Conservation (phyloP, 2,797 vertebrate species). For the Megalops cyprinoides region DNA sequence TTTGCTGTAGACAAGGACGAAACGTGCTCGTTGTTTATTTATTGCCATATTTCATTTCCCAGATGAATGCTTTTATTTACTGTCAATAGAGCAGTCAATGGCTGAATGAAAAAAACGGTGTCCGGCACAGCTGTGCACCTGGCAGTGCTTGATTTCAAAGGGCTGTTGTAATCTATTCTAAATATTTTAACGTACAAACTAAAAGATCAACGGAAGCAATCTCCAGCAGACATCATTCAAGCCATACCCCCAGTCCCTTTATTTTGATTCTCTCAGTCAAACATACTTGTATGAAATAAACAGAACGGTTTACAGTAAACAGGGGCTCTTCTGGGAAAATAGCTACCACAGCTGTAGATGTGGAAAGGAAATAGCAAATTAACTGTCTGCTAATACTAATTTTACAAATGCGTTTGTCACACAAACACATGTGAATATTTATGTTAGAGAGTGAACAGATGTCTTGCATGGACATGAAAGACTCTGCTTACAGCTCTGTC, state of each 20-base stretch:
- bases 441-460: background rate
- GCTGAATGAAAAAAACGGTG: too few species aligned
- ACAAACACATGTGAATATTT: background rate
- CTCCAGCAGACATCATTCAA: background rate
- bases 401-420: background rate
- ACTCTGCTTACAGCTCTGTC: too few species aligned
- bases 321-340: background rate
- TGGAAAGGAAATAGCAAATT: conserved; percentile 14
- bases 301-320: background rate
- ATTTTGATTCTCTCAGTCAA: background rate
- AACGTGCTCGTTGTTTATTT: too few species aligned
- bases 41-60: too few species aligned
- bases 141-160: too few species aligned
- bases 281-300: background rate
- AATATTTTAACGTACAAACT: too few species aligned
- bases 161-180: background rate
- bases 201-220: background rate
- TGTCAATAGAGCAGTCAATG: too few species aligned
- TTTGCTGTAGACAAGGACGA: too few species aligned
- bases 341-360: background rate
- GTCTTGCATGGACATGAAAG: background rate
- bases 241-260: background rate
- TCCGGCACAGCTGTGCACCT: too few species aligned
- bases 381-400: background rate
- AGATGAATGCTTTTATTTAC: too few species aligned